phyloP scores from a whole-genome alignment of 2,888 invertebrate genomes.

The Eupithecia dodoneata region DNA sequence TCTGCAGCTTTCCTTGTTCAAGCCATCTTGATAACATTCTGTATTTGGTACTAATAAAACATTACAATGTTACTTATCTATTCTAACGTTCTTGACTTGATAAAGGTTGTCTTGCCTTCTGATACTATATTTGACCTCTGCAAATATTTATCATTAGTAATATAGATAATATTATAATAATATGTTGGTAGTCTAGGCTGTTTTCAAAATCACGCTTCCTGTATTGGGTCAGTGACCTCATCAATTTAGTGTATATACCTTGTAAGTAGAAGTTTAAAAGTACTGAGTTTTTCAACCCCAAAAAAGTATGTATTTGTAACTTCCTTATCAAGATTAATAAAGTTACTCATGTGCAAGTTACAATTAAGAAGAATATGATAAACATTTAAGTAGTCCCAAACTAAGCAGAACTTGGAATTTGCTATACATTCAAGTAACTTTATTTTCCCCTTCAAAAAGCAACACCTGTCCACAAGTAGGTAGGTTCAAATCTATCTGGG shows the following conservation, averaged over 20 bases:
- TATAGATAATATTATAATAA: neutral
- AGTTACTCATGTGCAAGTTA: neutral
- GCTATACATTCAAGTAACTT: too few relatives aligned
- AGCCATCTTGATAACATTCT: conserved; percentile 8
- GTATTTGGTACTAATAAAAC: neutral
- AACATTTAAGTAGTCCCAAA: too few relatives aligned
- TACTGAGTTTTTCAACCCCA: neutral
- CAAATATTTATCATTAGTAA: neutral
- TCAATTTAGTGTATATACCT: neutral
- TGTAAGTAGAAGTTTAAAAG: neutral
- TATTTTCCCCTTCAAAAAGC: too few relatives aligned
- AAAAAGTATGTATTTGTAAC: neutral
- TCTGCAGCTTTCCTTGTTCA: conserved; percentile 20
- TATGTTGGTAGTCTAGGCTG: neutral
- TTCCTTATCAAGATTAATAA: neutral
- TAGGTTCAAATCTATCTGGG: too few relatives aligned
- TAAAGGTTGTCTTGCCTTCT: neutral
- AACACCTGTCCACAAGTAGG: too few relatives aligned
- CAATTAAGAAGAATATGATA: neutral
- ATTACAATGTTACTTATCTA: neutral
- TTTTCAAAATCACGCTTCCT: neutral
- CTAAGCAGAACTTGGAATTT: too few relatives aligned
- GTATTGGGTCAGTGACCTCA: neutral
- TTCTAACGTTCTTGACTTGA: conserved; percentile 1
- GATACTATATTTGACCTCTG: neutral